Percentiles rank a stretch among this genome's conserved stretches.
Conservation (phyloP, 1,140 invertebrate species). For the Heliconius hermathena region DNA sequence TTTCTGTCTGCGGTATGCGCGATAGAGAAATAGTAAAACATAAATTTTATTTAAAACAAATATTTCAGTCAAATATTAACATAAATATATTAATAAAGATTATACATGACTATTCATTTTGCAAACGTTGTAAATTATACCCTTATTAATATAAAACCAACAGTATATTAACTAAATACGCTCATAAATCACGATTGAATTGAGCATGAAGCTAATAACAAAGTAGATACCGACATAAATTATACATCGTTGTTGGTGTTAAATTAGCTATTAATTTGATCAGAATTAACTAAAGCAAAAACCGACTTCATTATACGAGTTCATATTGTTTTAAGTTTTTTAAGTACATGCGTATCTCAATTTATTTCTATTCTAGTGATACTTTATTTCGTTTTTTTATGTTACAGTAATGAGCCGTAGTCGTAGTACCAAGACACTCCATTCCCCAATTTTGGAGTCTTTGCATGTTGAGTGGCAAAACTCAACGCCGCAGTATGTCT, state of each 20-base stretch:
- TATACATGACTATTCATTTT: neutral
- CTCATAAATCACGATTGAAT: slow-evolving; percentile 10
- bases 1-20: neutral
- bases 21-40: too few species aligned
- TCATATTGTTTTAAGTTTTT: neutral
- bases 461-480: too few species aligned
- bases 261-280: neutral
- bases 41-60: too few species aligned
- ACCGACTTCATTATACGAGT: neutral
- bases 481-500: too few species aligned
- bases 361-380: too few species aligned
- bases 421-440: too few species aligned
- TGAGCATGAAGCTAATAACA: slow-evolving; percentile 5
- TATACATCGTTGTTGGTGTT: neutral
- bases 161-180: slow-evolving; percentile 10
- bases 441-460: too few species aligned
- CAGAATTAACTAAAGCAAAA: neutral
- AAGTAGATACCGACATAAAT: slow-evolving; percentile 1
- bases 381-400: too few species aligned
- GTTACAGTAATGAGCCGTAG: too few species aligned
- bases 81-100: neutral
- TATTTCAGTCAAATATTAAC: too few species aligned
- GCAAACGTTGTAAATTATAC: neutral
- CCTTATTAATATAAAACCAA: slow-evolving; percentile 13
- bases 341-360: too few species aligned